Evolutionary conservation across 2,797 vertebrate species (phyloP), one percentile per base, ranked within the genome.

Genomic region (Karalla daura): DNA sequence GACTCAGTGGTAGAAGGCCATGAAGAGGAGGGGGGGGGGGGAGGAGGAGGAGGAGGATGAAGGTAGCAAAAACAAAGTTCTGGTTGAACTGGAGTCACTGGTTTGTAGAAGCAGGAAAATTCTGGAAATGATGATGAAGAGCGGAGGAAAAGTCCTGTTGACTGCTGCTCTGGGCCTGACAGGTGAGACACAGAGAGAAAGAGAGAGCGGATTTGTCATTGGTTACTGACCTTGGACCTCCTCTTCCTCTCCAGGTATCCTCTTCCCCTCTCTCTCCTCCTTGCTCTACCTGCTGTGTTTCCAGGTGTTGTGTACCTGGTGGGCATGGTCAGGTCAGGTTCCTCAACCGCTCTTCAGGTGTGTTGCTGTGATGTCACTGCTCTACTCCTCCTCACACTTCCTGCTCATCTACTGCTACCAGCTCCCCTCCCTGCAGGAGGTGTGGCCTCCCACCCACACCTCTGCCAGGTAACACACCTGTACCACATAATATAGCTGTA

Each of bases 371-470:
- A 89, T 95, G 86, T 95, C 96, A 91, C 93, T 96, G 21, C 92
- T 96, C 89, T 98, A 96, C 91, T 96, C 95, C 13, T 93, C 95
- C 0, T 95, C 94, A 20, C 96, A 98, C 87, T 93, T 98, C 85
- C 92, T 96, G 46, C 93, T 96, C 69, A 88, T 98, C 80, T 98
- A 96, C 83, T 91, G 96, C 68, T 98, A 98, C 88, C 97, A 98
- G 90, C 92, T 98, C 66, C 96, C 96, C 20, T 95, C 94, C 70
- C 94, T 98, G 66, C 97, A 98, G 76, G 96, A 96, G 49, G 72
- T 36, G 1, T 85, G 83, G 76, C 78, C 74, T 43, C 56, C 81
- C 3, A 73, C 74, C 56, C 0, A 2, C 46, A 76, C 78, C 20
- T 79, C 76, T 0, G 24, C 72, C 72, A 86, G 86, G 84, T 87